Conservation (phyloP, 37 sponge, comb jelly and placozoan species). For the Cliona cf. orientalis region DNA sequence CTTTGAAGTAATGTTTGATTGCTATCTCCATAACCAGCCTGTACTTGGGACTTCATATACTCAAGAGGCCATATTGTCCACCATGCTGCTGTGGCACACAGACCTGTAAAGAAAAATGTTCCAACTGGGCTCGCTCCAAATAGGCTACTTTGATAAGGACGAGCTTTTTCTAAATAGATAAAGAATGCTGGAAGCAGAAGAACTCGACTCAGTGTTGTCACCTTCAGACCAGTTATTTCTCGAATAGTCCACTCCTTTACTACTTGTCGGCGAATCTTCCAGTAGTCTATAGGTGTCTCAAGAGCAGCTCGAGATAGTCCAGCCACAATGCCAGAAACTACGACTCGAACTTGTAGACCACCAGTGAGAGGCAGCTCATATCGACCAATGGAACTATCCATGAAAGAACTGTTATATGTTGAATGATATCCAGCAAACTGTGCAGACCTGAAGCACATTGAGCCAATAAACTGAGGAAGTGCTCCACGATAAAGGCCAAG, state of each 20-base stretch:
- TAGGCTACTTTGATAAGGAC: background rate
- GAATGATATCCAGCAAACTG: constrained; percentile 77
- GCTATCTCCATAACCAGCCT: constrained; percentile 48
- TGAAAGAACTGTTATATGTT: constrained; percentile 29
- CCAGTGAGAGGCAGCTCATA: constrained; percentile 31
- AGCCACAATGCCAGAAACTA: constrained; percentile 45
- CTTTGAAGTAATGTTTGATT: constrained; percentile 20
- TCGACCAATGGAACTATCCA: constrained; percentile 11
- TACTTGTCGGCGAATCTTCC: too few relatives aligned
- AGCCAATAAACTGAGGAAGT: constrained; percentile 63
- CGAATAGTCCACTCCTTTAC: too few relatives aligned
- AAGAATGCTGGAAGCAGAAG: constrained; percentile 32
- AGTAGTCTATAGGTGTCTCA: too few relatives aligned
- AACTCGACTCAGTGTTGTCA: background rate
- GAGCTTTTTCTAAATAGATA: constrained; percentile 37
- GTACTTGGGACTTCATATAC: constrained; percentile 81
- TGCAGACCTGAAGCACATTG: constrained; percentile 61
- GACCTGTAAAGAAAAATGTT: constrained; percentile 61
- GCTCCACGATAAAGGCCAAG: constrained; percentile 69
- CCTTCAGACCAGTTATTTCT: constrained; percentile 30
- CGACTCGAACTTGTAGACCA: constrained; percentile 29
- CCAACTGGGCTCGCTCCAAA: constrained; percentile 51
- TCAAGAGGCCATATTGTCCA: constrained; percentile 81
- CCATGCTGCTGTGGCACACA: constrained; percentile 59
- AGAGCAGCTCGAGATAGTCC: constrained; percentile 58